These are phyloP conservation scores for Rhamphomyia laevipes DNA, from an alignment of 2,888 invertebrate species.

Conservation along the genomic window DNA sequence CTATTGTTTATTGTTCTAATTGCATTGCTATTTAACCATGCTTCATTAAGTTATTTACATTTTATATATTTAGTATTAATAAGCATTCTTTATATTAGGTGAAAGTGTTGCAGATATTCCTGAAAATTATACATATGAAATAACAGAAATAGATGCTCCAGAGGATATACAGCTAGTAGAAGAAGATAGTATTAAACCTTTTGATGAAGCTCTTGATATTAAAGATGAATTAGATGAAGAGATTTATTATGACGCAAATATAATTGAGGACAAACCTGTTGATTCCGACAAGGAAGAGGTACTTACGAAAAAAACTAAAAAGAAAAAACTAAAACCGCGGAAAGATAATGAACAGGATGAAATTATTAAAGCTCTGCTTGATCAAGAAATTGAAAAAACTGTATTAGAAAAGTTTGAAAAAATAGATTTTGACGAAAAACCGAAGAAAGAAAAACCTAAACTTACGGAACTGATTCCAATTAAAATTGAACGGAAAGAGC, in stretches of 20 bases:
- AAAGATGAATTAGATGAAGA: slow-evolving; percentile 19
- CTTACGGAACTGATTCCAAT: slow-evolving; percentile 36
- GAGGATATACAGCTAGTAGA: background rate
- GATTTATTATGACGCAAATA: slow-evolving; percentile 1
- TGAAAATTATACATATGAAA: slow-evolving; percentile 5
- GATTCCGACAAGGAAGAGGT: slow-evolving; percentile 14
- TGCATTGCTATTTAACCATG: background rate
- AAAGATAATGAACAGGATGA: slow-evolving; percentile 32
- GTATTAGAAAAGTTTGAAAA: slow-evolving; percentile 39
- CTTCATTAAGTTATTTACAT: background rate
- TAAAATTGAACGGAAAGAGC: slow-evolving; percentile 48
- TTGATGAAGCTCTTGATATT: slow-evolving; percentile 29
- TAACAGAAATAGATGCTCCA: slow-evolving; percentile 8
- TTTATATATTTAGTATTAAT: background rate
- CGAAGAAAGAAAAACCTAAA: slow-evolving; percentile 26
- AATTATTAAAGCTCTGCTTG: slow-evolving; percentile 30
- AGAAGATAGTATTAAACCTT: slow-evolving; percentile 3
- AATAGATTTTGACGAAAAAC: slow-evolving; percentile 32
- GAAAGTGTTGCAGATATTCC: background rate
- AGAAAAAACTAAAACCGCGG: slow-evolving; percentile 21
- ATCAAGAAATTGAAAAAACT: slow-evolving; percentile 35
- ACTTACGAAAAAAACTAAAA: slow-evolving; percentile 19
- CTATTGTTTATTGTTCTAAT: no score
- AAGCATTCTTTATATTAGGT: background rate
- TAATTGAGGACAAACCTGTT: slow-evolving; percentile 16